Base-by-base conservation (phyloP, 2,888 invertebrate species). In the Oscheius sp. region DNA sequence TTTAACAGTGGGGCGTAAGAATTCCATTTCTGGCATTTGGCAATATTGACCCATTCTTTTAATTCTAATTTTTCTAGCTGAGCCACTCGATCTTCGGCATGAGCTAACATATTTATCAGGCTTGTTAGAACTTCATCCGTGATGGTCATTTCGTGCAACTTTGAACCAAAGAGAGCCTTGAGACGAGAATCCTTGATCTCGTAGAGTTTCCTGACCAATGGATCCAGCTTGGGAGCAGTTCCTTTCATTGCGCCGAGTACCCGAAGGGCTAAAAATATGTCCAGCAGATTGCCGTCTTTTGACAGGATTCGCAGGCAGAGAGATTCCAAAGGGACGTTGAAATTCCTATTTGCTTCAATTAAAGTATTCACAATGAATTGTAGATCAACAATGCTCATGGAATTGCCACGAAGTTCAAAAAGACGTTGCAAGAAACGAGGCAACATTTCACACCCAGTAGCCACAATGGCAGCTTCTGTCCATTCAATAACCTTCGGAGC, bases 21-120 rank as follows among this genome's bases (percentile, higher is more conserved):
- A 9, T 69, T 53, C 69, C 69, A 69, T 55, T 43, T 69, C 27
- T 69, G 69, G 6, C 69, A 69, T 16, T 56, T 55, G 21, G 69
- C 69, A 6, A 69, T 69, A 41, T 69, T 43, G 6, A 69, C 27
- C 69, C 69, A 69, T 6, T 69, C 69, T 1, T 45, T 3, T 0
- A 69, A 23, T 1, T 25, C 27, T 56, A 53, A 55, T 0, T 52
- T 29, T 0, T 45, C 69, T 25, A 69, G 41, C 23, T 69, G 49
- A 7, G 35, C 53, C 5, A 69, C 53, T 29, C 69, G 18, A 25
- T 69, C 55, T n/a, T 69, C 58, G 0, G 69, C 69, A 43, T 69
- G 69, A 0, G 55, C 55, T 0, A 69, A 25, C 69, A 69, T 69
- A 6, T 69, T 55, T 0, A 55, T n/a, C 23, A 69, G 23, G 7